phyloP scores from a whole-genome alignment of 2,113 vertebrate genomes.

The Vulpes lagopus region DNA sequence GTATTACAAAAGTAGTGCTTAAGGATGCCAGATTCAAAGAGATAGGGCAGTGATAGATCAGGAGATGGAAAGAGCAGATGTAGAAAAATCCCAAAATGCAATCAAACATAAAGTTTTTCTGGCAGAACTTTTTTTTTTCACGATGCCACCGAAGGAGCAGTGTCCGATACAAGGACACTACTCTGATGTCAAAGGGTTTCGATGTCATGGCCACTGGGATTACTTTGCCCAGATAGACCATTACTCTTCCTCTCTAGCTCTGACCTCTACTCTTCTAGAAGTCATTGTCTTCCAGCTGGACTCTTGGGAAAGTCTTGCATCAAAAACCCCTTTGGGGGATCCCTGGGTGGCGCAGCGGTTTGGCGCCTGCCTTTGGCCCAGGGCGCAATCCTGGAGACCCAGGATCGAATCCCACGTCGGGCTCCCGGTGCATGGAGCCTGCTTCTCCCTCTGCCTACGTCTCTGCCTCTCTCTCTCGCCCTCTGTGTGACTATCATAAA shows the following conservation, averaged over 20 bases:
- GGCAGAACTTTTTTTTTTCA: neutral
- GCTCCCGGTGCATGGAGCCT: no score
- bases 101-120: neutral
- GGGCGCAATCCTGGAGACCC: no score
- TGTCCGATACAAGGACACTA: neutral
- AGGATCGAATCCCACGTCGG: no score
- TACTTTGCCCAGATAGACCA: neutral
- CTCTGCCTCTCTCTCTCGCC: no score
- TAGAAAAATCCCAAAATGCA: neutral
- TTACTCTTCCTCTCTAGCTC: neutral
- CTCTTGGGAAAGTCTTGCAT: slow-evolving; percentile 16
- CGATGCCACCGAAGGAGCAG: neutral
- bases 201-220: neutral
- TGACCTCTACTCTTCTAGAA: slow-evolving; percentile 28
- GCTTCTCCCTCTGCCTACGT: no score
- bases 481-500: no score
- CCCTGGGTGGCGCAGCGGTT: no score
- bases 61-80: neutral
- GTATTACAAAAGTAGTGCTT: neutral
- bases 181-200: neutral
- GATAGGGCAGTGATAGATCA: neutral
- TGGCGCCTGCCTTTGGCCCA: no score
- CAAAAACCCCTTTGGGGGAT: neutral
- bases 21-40: neutral
- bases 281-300: neutral